Percentiles rank a stretch among this genome's conserved stretches.
phyloP scores from a whole-genome alignment of 92 coral and sea anemone genomes.

The Zoanthus sansibaricus region DNA sequence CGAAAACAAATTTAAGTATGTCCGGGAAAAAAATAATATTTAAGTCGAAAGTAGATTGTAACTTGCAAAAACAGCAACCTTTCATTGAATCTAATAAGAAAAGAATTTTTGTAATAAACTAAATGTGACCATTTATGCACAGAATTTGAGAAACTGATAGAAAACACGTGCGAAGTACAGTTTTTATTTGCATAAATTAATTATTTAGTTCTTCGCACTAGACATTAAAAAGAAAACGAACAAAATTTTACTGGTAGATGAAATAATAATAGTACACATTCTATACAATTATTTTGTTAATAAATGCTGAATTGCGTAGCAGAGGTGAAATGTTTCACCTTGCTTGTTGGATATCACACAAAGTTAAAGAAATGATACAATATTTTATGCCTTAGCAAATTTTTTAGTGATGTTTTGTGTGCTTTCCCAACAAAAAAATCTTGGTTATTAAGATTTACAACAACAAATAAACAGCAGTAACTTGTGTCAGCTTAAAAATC shows the following conservation, averaged over 20 bases:
- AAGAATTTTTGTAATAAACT: no score
- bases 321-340: neutral
- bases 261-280: constrained; percentile 11
- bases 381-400: constrained; percentile 3
- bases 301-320: constrained; percentile 21
- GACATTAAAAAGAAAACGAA: constrained; percentile 5
- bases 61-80: no score
- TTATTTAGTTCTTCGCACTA: constrained; percentile 2
- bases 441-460: neutral
- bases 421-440: neutral
- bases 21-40: no score
- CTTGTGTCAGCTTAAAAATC: neutral
- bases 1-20: no score
- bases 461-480: constrained; percentile 8
- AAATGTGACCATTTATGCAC: no score
- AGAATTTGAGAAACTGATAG: no score
- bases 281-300: constrained; percentile 8
- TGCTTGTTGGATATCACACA: constrained; percentile 8
- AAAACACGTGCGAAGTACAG: neutral
- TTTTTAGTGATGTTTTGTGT: constrained; percentile 20
- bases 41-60: no score
- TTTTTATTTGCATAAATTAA: neutral
- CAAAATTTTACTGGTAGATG: constrained; percentile 7
- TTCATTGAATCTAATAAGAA: no score
- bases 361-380: constrained; percentile 3